Percentiles rank a stretch among this genome's conserved stretches.
phyloP scores from a whole-genome alignment of 2,797 vertebrate genomes.

The Artibeus jamaicensis region DNA sequence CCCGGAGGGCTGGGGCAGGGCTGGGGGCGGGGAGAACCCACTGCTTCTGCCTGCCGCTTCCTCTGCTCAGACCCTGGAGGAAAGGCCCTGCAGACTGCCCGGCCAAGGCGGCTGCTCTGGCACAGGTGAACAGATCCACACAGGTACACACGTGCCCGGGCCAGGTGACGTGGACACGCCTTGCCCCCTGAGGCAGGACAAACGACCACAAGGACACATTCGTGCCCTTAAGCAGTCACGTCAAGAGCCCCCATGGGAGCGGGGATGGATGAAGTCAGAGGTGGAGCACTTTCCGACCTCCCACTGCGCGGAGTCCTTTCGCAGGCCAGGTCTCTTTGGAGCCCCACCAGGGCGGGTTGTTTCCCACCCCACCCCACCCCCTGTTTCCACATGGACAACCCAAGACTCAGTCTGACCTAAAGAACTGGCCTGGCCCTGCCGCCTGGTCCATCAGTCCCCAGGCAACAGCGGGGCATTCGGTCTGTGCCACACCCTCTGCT shows the following conservation, averaged over 20 bases:
- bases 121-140: neutral
- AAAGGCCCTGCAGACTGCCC: neutral
- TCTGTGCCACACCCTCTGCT: neutral
- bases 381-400: neutral
- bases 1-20: neutral
- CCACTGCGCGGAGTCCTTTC: fast-evolving
- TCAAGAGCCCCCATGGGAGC: neutral
- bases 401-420: neutral
- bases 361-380: too few relatives aligned
- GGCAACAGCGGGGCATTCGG: too few relatives aligned
- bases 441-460: neutral
- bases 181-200: neutral
- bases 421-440: neutral
- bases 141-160: neutral
- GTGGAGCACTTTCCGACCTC: neutral
- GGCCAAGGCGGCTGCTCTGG: neutral
- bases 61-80: neutral
- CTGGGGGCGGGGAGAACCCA: neutral
- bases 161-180: neutral
- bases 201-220: neutral
- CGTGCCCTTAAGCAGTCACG: neutral
- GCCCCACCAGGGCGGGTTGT: neutral
- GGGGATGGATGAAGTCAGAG: neutral
- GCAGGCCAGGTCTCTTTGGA: fast-evolving
- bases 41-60: neutral